Conservation (phyloP, 1,140 invertebrate species). For the Drosophila parvula region DNA sequence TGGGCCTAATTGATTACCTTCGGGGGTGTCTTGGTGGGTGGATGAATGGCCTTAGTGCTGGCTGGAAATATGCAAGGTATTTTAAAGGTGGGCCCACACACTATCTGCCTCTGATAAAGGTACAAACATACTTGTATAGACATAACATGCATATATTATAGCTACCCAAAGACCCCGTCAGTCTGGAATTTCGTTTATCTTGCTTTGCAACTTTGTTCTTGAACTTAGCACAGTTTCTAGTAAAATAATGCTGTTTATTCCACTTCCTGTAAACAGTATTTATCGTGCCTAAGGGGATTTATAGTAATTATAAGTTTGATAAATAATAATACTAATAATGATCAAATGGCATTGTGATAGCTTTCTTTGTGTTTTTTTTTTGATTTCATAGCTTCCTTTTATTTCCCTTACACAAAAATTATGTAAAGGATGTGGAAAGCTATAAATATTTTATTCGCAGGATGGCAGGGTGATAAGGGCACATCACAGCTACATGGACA, state of each 20-base stretch:
- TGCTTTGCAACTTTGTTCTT: conserved; percentile 12
- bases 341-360: not conserved
- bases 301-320: not conserved
- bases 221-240: conserved; percentile 16
- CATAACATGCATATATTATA: not conserved
- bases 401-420: not conserved
- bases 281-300: conserved; percentile 15
- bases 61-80: conserved; percentile 39
- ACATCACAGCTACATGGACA: not conserved
- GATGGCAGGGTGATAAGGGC: too few relatives aligned
- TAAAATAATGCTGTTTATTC: not conserved
- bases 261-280: conserved; percentile 43
- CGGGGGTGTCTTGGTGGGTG: conserved; percentile 34
- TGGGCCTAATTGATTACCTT: conserved; percentile 66
- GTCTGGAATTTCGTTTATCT: conserved; percentile 17
- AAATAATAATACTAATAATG: not conserved
- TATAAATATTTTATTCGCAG: not conserved
- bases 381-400: not conserved
- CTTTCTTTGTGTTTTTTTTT: not conserved
- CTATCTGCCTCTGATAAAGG: conserved; percentile 26
- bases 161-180: conserved; percentile 11
- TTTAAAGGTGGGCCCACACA: conserved; percentile 9
- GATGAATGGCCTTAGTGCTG: conserved; percentile 4
- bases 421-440: not conserved
- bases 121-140: not conserved